Conservation (phyloP, 2,113 vertebrate species). For the Abramis brama region DNA sequence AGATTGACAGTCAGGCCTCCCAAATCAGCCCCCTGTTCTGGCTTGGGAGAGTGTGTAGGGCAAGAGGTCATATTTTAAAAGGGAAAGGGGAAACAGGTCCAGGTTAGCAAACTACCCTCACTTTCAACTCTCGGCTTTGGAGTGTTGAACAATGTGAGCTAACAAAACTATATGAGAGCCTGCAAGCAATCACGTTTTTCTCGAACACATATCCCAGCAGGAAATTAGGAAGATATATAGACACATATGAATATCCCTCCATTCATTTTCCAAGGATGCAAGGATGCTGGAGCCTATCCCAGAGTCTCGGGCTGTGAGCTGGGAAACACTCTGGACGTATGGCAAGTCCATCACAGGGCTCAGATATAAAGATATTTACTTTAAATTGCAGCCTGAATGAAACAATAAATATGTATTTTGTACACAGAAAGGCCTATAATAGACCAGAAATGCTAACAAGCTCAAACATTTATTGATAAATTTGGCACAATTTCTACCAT, state of each 20-base stretch:
- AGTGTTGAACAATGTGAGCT: slow-evolving; percentile 35
- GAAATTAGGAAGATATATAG: neutral
- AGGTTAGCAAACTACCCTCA: slow-evolving; percentile 49
- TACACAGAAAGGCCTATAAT: neutral
- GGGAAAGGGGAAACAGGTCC: slow-evolving; percentile 52
- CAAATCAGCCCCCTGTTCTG: slow-evolving; percentile 57
- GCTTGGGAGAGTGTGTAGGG: slow-evolving; percentile 49
- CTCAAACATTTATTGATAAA: neutral
- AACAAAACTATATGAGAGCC: slow-evolving; percentile 21
- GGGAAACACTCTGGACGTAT: neutral
- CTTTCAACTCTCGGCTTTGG: slow-evolving; percentile 37
- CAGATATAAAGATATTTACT: neutral
- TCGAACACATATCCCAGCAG: neutral
- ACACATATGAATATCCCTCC: neutral
- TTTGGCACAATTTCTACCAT: too few relatives aligned
- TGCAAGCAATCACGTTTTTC: slow-evolving; percentile 32
- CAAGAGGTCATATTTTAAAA: slow-evolving; percentile 58
- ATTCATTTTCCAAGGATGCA: neutral
- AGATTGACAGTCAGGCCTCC: slow-evolving; percentile 57
- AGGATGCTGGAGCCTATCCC: neutral
- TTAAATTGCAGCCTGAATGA: neutral
- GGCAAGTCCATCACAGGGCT: neutral
- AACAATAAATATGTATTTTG: neutral
- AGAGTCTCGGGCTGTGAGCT: neutral
- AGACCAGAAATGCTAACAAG: neutral